Evolutionary conservation across 2,888 invertebrate genomes (phyloP), one percentile per base, ranked within the genome.

Genomic region (Zaprionus obscuricornis): DNA sequence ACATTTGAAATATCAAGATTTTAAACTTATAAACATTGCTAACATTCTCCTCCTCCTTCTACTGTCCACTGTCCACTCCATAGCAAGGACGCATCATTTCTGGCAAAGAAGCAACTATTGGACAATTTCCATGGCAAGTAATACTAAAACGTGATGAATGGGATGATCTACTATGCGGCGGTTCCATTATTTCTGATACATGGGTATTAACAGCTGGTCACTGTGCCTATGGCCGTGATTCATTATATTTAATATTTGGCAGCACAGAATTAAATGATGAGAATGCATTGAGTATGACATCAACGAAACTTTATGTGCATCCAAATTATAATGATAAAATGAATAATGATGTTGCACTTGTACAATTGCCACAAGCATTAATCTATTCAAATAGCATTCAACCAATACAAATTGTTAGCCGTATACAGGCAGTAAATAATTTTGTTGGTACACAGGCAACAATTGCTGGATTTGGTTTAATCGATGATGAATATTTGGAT

Each of bases 161-260:
- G 22, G 88, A 88, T 47, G 78, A 77, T 24, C 31, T 89, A 11
- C 68, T 74, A 3, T 89, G 90, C 52, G 90, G 89, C 1, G 89
- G 85, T n/a, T 89, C 88, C 0, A 82, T 89, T 2, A 85, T 90
- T 6, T 72, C 85, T 0, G 27, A 60, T 5, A 51, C 29, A 1
- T 89, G 88, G 86, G 88, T 90, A n/a, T 62, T 89, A 0, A 90
- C 90, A 0, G 90, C 89, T 0, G 89, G 84, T 0, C 89, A 90
- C 57, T 90, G 89, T 39, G 78, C 84, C 7, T 77, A 79, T 31
- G 85, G 78, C 0, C 58, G 62, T 0, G 47, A 22, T 2, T 86
- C 86, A 0, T 29, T 89, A 0, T 81, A 68, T 2, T 27, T 89
- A 0, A 55, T 85, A 3, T 89, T 89, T 31, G 89, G 89, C 39